Evolutionary conservation across 2,888 invertebrate genomes (phyloP).

Genomic region (Drepana falcataria): DNA sequence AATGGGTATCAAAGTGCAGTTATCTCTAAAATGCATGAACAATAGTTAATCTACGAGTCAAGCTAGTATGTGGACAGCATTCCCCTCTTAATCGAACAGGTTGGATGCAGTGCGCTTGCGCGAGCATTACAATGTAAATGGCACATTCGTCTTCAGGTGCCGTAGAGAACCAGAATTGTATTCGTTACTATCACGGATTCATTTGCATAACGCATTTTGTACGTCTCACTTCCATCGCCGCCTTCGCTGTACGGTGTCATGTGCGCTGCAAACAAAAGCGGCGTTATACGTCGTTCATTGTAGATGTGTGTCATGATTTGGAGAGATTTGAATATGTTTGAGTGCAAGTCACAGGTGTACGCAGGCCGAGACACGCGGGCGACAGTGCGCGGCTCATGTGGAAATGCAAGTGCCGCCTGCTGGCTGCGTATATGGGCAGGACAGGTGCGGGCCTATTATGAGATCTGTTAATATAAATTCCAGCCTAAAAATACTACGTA

Average conservation of each 20-base stretch:
- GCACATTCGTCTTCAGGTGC: slow-evolving; percentile 72
- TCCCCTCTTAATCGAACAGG: slow-evolving; percentile 71
- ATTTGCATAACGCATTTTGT: slow-evolving; percentile 42
- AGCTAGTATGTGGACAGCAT: slow-evolving; percentile 52
- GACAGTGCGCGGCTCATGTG: slow-evolving; percentile 52
- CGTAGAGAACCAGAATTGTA: slow-evolving; percentile 59
- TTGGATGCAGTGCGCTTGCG: slow-evolving; percentile 60
- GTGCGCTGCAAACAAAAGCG: slow-evolving; percentile 12
- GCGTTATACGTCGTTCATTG: slow-evolving; percentile 27
- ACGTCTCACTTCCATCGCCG: slow-evolving; percentile 42
- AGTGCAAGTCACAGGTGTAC: slow-evolving; percentile 55
- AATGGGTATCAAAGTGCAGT: slow-evolving; percentile 3
- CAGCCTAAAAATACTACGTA: neutral
- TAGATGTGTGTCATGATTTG: slow-evolving; percentile 23
- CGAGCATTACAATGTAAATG: slow-evolving; percentile 74
- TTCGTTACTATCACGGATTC: slow-evolving; percentile 28
- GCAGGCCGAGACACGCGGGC: slow-evolving; percentile 65
- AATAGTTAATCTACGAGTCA: slow-evolving; percentile 20
- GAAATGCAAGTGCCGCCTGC: slow-evolving; percentile 41
- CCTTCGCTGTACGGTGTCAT: slow-evolving; percentile 10
- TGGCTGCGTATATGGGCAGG: neutral
- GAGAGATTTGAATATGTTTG: slow-evolving; percentile 37
- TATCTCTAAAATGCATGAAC: slow-evolving; percentile 10
- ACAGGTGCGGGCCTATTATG: slow-evolving; percentile 1
- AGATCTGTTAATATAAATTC: slow-evolving; percentile 1